These are phyloP conservation scores for Oreamnos americanus DNA, from an alignment of 2,113 vertebrate genomes.

Conservation along the genomic window DNA sequence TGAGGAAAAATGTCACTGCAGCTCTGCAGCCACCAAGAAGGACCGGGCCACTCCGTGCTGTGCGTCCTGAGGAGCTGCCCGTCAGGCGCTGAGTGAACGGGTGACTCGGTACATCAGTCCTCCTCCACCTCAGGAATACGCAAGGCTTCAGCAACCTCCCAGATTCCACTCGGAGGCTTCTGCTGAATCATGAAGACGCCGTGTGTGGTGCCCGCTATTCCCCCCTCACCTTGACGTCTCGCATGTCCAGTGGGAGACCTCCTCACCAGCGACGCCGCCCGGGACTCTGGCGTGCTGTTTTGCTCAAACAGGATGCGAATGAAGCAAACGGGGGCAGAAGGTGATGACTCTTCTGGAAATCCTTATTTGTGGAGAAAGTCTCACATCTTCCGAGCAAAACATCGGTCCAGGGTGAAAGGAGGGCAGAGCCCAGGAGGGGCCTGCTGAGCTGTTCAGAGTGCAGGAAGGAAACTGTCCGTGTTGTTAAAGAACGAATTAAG, in stretches of 20 bases:
- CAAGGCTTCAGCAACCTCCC: neutral
- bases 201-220: rapidly evolving
- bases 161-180: rapidly evolving
- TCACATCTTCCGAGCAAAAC: rapidly evolving
- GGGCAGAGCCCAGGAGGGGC: rapidly evolving
- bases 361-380: neutral
- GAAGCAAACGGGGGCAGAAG: neutral
- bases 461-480: rapidly evolving
- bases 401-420: neutral
- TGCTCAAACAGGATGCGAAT: too few species aligned
- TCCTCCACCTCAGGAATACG: neutral
- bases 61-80: neutral
- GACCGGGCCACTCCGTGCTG: rapidly evolving
- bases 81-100: neutral
- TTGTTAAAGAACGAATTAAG: neutral
- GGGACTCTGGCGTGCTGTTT: neutral
- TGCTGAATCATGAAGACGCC: neutral
- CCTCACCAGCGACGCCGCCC: neutral
- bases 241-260: neutral
- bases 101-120: rapidly evolving
- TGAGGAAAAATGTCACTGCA: neutral
- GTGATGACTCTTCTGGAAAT: neutral
- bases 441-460: rapidly evolving
- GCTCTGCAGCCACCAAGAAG: rapidly evolving
- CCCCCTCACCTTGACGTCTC: neutral